phyloP scores from a whole-genome alignment of 2,888 invertebrate species.

The Amphipyra tragopoginis region DNA sequence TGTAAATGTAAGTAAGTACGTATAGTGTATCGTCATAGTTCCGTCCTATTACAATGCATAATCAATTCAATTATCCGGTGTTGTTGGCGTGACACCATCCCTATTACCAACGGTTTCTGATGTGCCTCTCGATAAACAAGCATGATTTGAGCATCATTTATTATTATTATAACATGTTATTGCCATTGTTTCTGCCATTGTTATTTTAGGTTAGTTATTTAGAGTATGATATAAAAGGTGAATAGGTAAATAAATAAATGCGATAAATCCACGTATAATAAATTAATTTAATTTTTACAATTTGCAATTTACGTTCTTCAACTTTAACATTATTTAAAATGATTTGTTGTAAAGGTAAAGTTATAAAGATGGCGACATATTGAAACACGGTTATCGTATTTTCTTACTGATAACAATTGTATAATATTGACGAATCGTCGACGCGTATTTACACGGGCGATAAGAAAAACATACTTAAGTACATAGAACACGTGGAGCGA shows the following conservation, averaged over 20 bases:
- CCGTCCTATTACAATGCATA: conserved; percentile 63
- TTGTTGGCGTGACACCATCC: conserved; percentile 58
- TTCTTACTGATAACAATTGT: conserved; percentile 46
- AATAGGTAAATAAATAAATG: background rate
- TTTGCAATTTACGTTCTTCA: too few relatives aligned
- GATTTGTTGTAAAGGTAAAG: too few relatives aligned
- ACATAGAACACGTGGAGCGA: conserved; percentile 4
- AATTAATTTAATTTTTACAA: too few relatives aligned
- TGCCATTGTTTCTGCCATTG: background rate
- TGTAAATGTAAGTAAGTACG: conserved; percentile 37
- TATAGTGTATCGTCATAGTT: conserved; percentile 53
- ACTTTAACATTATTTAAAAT: too few relatives aligned
- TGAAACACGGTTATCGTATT: conserved; percentile 36
- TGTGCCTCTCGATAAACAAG: conserved; percentile 8
- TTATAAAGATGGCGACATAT: conserved; percentile 18
- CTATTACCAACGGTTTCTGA: conserved; percentile 16
- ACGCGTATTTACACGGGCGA: conserved; percentile 32
- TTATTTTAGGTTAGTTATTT: background rate
- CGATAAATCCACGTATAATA: background rate
- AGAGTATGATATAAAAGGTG: background rate
- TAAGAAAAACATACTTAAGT: conserved; percentile 8
- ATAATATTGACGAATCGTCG: conserved; percentile 41
- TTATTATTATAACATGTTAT: background rate
- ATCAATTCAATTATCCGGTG: conserved; percentile 64
- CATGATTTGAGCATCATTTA: background rate